Evolutionary conservation across 2,797 vertebrate genomes (phyloP).

Genomic region (Bovichtus variegatus): DNA sequence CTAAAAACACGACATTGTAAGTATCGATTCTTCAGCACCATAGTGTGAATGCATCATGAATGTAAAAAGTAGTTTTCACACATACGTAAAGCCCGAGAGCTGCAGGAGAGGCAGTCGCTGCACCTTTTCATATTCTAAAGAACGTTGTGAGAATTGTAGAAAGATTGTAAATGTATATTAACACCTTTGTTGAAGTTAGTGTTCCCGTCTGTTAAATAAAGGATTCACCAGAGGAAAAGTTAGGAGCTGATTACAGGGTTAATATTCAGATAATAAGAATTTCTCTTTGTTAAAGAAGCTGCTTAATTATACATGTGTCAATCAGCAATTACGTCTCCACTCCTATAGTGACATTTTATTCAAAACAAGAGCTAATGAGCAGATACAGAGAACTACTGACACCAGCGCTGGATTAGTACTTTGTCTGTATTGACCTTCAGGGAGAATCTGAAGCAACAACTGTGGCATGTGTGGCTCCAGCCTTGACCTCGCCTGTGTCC

Average conservation of each 20-base stretch:
- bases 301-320: constrained; percentile 19
- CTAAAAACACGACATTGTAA: not conserved
- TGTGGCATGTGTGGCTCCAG: constrained; percentile 5
- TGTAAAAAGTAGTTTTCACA: too few relatives aligned
- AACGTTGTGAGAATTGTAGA: constrained; percentile 5
- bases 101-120: not conserved
- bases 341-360: constrained; percentile 7
- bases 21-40: not conserved
- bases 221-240: not conserved
- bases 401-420: not conserved
- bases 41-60: not conserved
- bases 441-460: constrained; percentile 3
- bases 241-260: constrained; percentile 2
- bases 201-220: constrained; percentile 6
- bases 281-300: constrained; percentile 3
- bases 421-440: not conserved
- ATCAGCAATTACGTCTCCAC: not conserved
- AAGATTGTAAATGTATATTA: not conserved
- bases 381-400: not conserved
- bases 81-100: not conserved
- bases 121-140: not conserved
- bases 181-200: not conserved
- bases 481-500: constrained; percentile 29
- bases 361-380: not conserved
- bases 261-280: too few relatives aligned